Evolutionary conservation across 2,113 vertebrate species (phyloP).

Genomic region (Spizaetus ornatus): DNA sequence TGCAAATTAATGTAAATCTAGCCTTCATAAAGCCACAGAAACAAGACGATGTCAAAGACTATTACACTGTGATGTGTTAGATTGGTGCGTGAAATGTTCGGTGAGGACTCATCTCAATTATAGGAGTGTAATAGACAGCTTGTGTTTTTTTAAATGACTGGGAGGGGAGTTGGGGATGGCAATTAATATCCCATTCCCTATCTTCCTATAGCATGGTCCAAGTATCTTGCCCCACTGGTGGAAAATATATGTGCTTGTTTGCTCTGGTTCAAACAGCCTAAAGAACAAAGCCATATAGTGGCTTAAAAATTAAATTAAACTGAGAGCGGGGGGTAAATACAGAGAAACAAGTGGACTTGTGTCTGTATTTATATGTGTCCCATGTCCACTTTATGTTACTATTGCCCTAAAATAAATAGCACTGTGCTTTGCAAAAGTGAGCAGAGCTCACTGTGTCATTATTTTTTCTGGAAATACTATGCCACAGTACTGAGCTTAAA

Average conservation of each 20-base stretch:
- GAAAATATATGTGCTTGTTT: not conserved
- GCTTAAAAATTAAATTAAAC: not conserved
- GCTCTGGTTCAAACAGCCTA: not conserved
- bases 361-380: not conserved
- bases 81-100: not conserved
- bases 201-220: not conserved
- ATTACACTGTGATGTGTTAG: not conserved
- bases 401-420: not conserved
- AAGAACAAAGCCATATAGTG: not conserved
- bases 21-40: not conserved
- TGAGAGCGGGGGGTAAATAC: not conserved
- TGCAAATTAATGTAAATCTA: conserved; percentile 13
- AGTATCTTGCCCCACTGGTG: not conserved
- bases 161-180: not conserved
- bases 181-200: not conserved
- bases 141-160: not conserved
- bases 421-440: not conserved
- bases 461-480: not conserved
- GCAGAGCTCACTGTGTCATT: not conserved
- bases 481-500: not conserved
- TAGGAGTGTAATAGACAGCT: not conserved
- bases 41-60: conserved; percentile 5
- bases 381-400: not conserved
- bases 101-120: not conserved
- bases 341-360: not conserved